Evolutionary conservation across 2,797 vertebrate genomes (phyloP).

Genomic region (Danio kyathit): DNA sequence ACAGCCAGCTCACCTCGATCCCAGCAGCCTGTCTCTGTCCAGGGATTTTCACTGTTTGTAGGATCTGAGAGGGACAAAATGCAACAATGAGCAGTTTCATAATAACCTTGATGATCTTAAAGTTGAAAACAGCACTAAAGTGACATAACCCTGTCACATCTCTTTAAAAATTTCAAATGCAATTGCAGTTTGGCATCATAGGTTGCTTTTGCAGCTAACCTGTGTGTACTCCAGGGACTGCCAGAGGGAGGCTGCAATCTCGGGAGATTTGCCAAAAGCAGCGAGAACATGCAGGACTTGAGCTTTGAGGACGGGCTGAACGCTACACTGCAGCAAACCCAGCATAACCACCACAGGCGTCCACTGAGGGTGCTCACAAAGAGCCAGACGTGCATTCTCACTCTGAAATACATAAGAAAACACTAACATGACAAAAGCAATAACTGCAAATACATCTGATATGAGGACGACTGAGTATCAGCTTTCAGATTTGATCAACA

Average conservation of each 20-base stretch:
- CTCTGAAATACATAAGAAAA: constrained; percentile 78
- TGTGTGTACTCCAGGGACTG: constrained; percentile 97
- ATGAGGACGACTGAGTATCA: not conserved
- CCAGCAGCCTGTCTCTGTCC: constrained; percentile 93
- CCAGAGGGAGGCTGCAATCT: constrained; percentile 97
- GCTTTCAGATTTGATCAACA: not conserved
- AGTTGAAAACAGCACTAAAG: not conserved
- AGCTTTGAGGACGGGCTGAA: constrained; percentile 91
- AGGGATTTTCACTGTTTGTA: constrained; percentile 91
- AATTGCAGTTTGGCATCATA: not conserved
- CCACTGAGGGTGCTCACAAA: constrained; percentile 98
- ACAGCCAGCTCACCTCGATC: constrained; percentile 86
- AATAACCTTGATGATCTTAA: not conserved
- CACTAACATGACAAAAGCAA: not conserved
- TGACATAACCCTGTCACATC: no score
- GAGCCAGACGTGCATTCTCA: constrained; percentile 95
- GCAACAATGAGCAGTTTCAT: not conserved
- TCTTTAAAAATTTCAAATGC: no score
- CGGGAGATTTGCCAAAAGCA: constrained; percentile 97
- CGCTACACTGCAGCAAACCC: constrained; percentile 94
- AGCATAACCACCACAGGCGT: constrained; percentile 94
- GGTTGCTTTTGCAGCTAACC: constrained; percentile 71
- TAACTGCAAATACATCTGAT: not conserved
- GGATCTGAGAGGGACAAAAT: constrained; percentile 77
- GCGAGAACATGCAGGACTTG: constrained; percentile 89